Conservation (phyloP, 23 tunicate genomes). For the Phallusia fumigata region DNA sequence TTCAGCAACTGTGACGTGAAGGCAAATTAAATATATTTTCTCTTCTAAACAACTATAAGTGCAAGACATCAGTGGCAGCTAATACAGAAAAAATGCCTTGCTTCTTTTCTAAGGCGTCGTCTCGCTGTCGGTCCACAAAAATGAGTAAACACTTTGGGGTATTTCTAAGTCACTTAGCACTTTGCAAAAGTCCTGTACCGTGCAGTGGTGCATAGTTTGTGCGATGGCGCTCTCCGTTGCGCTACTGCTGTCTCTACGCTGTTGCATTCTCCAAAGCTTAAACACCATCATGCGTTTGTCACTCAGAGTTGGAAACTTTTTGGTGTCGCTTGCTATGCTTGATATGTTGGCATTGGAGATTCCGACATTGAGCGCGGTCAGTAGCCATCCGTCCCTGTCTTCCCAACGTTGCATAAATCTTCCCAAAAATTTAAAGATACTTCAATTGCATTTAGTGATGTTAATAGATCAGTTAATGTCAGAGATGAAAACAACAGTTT, state of each 20-base stretch:
- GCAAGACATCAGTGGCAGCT: background rate
- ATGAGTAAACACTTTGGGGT: constrained; percentile 21
- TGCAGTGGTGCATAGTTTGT: constrained; percentile 15
- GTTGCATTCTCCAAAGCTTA: constrained; percentile 55
- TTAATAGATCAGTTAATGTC: no score
- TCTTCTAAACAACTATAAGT: background rate
- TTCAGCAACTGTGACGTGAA: no score
- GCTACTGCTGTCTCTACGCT: constrained; percentile 11
- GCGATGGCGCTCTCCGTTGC: background rate
- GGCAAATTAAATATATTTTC: no score
- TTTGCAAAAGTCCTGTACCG: constrained; percentile 48
- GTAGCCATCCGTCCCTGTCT: constrained; percentile 46
- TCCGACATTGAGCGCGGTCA: constrained; percentile 40
- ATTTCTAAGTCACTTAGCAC: constrained; percentile 33
- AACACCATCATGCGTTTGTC: constrained; percentile 45
- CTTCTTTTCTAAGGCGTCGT: constrained; percentile 36
- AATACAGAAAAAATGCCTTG: no score
- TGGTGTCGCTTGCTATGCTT: constrained; percentile 25
- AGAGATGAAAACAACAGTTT: no score
- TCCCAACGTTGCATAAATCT: constrained; percentile 49
- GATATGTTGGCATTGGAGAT: constrained; percentile 20
- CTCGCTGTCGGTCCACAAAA: constrained; percentile 51
- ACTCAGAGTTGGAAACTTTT: background rate
- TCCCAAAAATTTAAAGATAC: background rate
- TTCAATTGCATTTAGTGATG: no score